Base-by-base conservation (phyloP, 2,797 vertebrate species). In the Coregonus ussuriensis region DNA sequence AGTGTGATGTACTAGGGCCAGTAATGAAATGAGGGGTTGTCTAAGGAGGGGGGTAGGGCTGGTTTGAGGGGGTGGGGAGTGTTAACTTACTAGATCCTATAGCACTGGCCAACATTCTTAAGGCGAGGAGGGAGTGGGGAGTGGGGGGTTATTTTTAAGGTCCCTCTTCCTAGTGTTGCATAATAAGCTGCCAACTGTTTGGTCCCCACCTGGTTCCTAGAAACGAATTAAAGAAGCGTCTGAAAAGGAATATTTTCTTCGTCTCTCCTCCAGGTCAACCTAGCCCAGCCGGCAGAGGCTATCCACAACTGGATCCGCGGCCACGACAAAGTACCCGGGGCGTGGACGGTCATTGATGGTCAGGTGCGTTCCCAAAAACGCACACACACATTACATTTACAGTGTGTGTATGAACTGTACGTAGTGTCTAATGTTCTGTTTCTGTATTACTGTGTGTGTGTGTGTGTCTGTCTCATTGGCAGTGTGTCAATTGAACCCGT, bases 261-360 rank as follows among this genome's bases (percentile, higher is more conserved):
- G 11, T 73, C 6, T 73, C 25, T 71, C 76, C 52, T 72, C 9
- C 84, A 99, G 98, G 93, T 98, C 79, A 91, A 91, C 81, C 94
- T 97, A 93, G 91, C 96, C 79, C 96, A 96, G 84, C 88, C 97
- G 51, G 96, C 97, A 1, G 84, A 91, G 83, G 92, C 84, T 87
- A 95, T 99, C 81, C 98, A 99, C 89, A 97, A 99, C 80, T 99
- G 98, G 98, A 97, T 99, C 85, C 94, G 98, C 16, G 98, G 98
- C 63, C 97, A 99, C 73, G 98, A 99, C 90, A 99, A 99, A 94
- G 96, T 99, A 47, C 98, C 98, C 4, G 98, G 98, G 72, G 97
- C 98, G 7, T 98, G 97, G 97, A 82, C 95, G 0, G 85, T 93
- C 83, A 95, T 99, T 68, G 91, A 93, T 59, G 95, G 93, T 70